These are phyloP conservation scores for Aphelocoma californica DNA, from an alignment of 2,797 vertebrate species.

Conservation along the genomic window DNA sequence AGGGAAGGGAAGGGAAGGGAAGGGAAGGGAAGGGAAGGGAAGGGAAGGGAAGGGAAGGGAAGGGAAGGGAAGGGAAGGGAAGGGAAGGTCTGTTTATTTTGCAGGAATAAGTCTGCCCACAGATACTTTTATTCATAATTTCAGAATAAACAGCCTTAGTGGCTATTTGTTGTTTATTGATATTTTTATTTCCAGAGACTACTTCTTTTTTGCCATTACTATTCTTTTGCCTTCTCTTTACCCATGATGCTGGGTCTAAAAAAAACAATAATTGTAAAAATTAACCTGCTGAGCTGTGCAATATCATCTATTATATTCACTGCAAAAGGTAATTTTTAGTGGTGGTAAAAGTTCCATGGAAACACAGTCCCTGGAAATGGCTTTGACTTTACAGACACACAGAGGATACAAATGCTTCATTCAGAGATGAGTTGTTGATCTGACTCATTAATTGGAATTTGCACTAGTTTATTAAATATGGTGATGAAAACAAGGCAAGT, in stretches of 20 bases:
- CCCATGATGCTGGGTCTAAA: not conserved
- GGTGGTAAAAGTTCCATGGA: not conserved
- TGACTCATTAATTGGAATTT: not conserved
- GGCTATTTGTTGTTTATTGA: not conserved
- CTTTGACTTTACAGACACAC: not conserved
- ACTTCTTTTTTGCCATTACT: not conserved
- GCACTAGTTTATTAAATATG: not conserved
- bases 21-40: too few relatives aligned
- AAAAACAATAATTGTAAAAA: not conserved
- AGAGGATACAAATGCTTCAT: accelerated
- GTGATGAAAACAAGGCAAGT: not conserved
- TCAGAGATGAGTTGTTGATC: not conserved
- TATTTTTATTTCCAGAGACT: not conserved
- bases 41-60: too few relatives aligned
- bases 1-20: too few relatives aligned
- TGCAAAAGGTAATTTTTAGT: not conserved
- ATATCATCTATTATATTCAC: not conserved
- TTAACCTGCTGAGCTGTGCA: not conserved
- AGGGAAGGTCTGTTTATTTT: not conserved
- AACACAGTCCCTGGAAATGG: not conserved
- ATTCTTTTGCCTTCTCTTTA: not conserved
- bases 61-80: too few relatives aligned
- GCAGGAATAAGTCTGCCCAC: not conserved
- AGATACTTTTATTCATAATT: not conserved
- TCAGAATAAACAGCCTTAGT: not conserved